phyloP scores from a whole-genome alignment of 30 jellyfish, hydroid and myxozoan species.

The Nemopilema nomurai region DNA sequence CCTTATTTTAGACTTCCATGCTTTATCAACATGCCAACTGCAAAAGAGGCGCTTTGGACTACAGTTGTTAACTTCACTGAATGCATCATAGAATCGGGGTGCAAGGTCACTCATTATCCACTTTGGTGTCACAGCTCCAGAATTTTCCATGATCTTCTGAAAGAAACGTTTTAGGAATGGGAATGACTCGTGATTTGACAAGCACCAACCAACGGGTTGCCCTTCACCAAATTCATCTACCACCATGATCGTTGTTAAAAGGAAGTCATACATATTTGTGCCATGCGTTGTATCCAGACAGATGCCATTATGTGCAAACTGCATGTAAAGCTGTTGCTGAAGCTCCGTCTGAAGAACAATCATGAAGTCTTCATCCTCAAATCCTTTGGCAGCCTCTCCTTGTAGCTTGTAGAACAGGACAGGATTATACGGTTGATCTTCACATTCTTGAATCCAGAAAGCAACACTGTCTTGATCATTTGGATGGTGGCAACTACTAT shows the following conservation, averaged over 20 bases:
- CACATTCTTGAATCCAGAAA: constrained; percentile 58
- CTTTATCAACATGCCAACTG: constrained; percentile 76
- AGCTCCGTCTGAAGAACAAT: constrained; percentile 33
- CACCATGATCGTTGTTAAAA: constrained; percentile 44
- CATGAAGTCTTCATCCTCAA: constrained; percentile 15
- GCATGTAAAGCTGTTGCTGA: background rate
- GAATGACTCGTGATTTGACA: constrained; percentile 24
- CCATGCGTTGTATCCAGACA: constrained; percentile 47
- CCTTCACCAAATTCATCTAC: constrained; percentile 70
- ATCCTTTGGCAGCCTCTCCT: background rate
- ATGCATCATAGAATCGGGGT: constrained; percentile 64
- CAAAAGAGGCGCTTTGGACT: constrained; percentile 46
- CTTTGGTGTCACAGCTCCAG: constrained; percentile 45
- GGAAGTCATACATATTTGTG: constrained; percentile 53
- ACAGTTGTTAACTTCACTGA: constrained; percentile 33
- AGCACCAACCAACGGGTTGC: constrained; percentile 57
- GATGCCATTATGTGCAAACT: constrained; percentile 26
- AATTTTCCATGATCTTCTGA: constrained; percentile 5
- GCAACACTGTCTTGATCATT: constrained; percentile 46
- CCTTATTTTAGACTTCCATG: constrained; percentile 51
- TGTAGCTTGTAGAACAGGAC: constrained; percentile 43
- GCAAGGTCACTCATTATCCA: constrained; percentile 71
- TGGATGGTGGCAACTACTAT: constrained; percentile 23
- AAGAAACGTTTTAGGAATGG: constrained; percentile 22
- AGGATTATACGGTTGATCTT: constrained; percentile 12